phyloP scores from a whole-genome alignment of 2,797 vertebrate genomes.

The Lepidocolaptes lacrymiger region DNA sequence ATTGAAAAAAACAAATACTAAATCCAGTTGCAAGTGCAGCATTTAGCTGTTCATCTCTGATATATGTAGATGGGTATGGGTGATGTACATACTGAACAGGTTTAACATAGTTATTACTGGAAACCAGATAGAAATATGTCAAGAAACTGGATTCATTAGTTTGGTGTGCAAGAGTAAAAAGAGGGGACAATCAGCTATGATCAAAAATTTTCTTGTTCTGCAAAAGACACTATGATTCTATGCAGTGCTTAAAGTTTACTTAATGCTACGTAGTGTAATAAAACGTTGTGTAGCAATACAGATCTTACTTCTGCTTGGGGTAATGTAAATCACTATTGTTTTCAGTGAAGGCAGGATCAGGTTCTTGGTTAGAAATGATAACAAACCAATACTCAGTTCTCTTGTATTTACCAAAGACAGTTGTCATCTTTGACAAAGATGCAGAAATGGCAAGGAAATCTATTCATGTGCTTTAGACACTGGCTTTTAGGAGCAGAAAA shows the following conservation, averaged over 20 bases:
- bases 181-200: neutral
- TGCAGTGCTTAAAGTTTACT: neutral
- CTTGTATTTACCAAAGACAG: neutral
- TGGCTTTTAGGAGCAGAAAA: neutral
- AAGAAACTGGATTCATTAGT: neutral
- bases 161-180: neutral
- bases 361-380: neutral
- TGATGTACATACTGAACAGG: neutral
- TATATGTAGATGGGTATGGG: neutral
- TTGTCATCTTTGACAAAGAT: constrained; percentile 6
- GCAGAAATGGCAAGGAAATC: neutral
- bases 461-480: neutral
- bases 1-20: neutral
- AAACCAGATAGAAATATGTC: neutral
- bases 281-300: neutral
- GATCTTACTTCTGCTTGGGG: neutral
- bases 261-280: neutral
- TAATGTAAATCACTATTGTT: constrained; percentile 3
- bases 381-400: neutral
- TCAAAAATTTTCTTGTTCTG: neutral
- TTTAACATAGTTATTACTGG: neutral
- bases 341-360: neutral
- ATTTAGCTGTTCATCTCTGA: neutral
- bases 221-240: neutral
- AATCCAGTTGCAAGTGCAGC: neutral